Percentiles rank a stretch among this genome's conserved stretches.
Evolutionary conservation across 2,113 vertebrate species (phyloP).

Genomic region (Apteryx mantelli): DNA sequence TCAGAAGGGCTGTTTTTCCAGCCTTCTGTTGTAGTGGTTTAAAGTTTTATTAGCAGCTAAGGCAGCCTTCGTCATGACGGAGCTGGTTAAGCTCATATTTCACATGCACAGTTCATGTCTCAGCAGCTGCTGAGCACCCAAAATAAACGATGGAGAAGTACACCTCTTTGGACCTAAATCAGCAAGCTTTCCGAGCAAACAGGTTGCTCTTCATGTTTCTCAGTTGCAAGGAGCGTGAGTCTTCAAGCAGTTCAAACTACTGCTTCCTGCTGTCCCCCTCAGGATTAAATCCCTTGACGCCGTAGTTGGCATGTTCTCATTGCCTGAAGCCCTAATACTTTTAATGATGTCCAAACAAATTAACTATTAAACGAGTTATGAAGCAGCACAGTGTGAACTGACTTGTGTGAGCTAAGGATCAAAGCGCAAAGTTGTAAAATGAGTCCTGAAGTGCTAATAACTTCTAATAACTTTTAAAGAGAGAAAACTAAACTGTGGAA

Average conservation of each 20-base stretch:
- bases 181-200: neutral
- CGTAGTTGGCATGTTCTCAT: neutral
- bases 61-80: neutral
- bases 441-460: neutral
- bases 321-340: slow-evolving; percentile 2
- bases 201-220: accelerated
- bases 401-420: neutral
- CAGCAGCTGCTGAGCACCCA: neutral
- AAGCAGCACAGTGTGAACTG: neutral
- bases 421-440: neutral
- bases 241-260: neutral
- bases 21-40: neutral
- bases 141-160: neutral
- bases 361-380: neutral
- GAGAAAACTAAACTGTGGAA: neutral
- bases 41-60: neutral
- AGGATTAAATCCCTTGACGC: neutral
- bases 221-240: neutral
- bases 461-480: neutral
- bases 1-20: neutral
- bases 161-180: neutral
- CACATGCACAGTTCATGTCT: neutral
- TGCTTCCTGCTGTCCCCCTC: neutral
- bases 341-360: slow-evolving; percentile 28
- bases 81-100: neutral